Base-by-base conservation (phyloP, 2,888 invertebrate species). In the Epiblema foenella region DNA sequence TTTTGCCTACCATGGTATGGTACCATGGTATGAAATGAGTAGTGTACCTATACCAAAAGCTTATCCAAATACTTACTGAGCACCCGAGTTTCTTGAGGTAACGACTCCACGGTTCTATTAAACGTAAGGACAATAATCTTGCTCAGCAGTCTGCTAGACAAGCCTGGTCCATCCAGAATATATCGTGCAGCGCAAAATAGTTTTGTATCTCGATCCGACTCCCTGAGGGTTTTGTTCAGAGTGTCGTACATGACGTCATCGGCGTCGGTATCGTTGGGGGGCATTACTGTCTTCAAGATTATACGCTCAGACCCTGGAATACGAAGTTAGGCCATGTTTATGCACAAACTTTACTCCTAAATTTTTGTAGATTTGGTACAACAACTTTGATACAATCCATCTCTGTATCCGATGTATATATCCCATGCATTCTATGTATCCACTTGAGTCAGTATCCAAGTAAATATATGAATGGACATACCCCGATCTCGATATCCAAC, bases 101-200 rank as follows among this genome's bases (percentile, higher is more conserved):
- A 0, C 1, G 52, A 12, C 1, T 58, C 42, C 15, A 24, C 12
- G 11, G 33, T 33, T 57, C 59, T 24, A 20, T 42, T 42, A 18
- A 59, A 37, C 20, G 20, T 2, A 12, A 59, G 37, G 15, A 1
- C 15, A 20, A 59, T 20, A 12, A 12, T 42, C 20, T 59, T 20
- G 59, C 59, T 59, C 2, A 1, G 2, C 18, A 20, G 7, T 20
- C 20, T 18, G 10, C 42, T 20, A 9, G 59, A 42, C 7, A 59
- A 15, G 20, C 18, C 20, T 9, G 17, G 9, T 0, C 39, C 59
- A 0, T 42, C 42, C 0, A 42, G 20, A n/a, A 59, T 8, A 20
- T 59, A 59, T 12, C 59, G 59, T 2, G 20, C 42, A n/a, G 9
- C 59, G 59, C 59, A 59, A 20, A 20, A 59, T 10, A 59, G 12